Conservation (phyloP, 2,888 invertebrate genomes). For the Rhabditoides inermis region DNA sequence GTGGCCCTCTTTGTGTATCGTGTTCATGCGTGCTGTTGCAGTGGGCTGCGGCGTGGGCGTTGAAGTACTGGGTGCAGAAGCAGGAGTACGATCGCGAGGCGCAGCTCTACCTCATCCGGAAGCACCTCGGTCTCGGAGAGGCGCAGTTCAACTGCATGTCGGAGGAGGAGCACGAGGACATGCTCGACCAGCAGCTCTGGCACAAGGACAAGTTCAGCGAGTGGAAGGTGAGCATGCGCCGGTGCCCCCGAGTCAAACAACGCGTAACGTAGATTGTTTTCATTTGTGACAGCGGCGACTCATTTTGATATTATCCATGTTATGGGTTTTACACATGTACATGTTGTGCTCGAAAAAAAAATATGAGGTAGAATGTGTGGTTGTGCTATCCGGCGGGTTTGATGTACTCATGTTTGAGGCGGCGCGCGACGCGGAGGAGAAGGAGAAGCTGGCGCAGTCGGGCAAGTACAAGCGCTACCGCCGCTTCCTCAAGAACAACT, state of each 20-base stretch:
- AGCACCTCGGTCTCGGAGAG: constrained; percentile 62
- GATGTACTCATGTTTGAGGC: no score
- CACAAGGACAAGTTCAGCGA: constrained; percentile 68
- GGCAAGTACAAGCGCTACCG: constrained; percentile 75
- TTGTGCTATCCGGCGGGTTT: no score
- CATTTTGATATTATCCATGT: no score
- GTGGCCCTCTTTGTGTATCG: neutral
- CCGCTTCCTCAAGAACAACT: constrained; percentile 80
- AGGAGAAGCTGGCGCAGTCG: constrained; percentile 75
- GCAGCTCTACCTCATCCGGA: constrained; percentile 74
- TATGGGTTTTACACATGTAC: no score
- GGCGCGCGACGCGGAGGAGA: constrained; percentile 73
- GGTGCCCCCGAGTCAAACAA: no score
- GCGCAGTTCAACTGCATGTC: constrained; percentile 62
- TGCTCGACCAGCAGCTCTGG: constrained; percentile 72
- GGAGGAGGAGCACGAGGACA: constrained; percentile 68
- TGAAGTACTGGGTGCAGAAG: constrained; percentile 69
- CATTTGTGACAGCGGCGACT: no score
- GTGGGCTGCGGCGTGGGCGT: constrained; percentile 67
- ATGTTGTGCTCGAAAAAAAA: no score
- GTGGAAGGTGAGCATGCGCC: constrained; percentile 67
- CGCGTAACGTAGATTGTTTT: no score
- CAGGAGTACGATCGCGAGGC: constrained; percentile 74
- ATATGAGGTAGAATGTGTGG: no score
- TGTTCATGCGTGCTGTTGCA: no score